Percentiles rank a stretch among this genome's conserved stretches.
These are phyloP conservation scores for Mastacembelus armatus DNA, from an alignment of 2,797 vertebrate species.

Conservation along the genomic window DNA sequence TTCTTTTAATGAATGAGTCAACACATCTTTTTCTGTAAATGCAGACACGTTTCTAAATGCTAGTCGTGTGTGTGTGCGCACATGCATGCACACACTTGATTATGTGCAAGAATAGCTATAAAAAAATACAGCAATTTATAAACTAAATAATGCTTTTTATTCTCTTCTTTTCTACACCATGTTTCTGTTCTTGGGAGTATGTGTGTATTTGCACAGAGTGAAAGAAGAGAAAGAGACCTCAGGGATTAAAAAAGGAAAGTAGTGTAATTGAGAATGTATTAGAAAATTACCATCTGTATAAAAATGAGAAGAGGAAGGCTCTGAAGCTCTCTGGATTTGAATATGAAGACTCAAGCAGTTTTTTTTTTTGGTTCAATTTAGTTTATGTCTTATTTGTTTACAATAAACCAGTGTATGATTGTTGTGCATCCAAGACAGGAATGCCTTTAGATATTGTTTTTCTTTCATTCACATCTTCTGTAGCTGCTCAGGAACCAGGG, in stretches of 20 bases:
- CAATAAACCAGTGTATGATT: background rate
- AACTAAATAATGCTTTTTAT: constrained; percentile 53
- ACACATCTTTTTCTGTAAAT: constrained; percentile 39
- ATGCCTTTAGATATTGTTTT: background rate
- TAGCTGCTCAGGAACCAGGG: constrained; percentile 2
- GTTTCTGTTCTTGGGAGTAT: constrained; percentile 11
- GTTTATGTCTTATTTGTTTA: constrained; percentile 18
- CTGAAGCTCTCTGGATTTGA: background rate
- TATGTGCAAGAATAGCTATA: background rate
- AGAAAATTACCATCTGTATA: constrained; percentile 13
- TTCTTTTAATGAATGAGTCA: constrained; percentile 43
- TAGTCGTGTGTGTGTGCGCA: background rate
- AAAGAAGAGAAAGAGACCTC: background rate
- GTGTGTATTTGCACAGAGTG: constrained; percentile 6
- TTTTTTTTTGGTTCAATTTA: no score
- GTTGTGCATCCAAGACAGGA: background rate
- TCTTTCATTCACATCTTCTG: constrained; percentile 4
- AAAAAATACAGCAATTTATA: constrained; percentile 43
- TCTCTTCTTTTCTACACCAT: constrained; percentile 37
- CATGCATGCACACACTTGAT: background rate
- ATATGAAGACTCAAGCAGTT: background rate
- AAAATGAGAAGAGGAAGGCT: constrained; percentile 5
- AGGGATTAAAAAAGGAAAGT: constrained; percentile 15
- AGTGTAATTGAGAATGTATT: constrained; percentile 22
- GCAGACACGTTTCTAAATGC: constrained; percentile 5